Evolutionary conservation across 2,113 vertebrate species (phyloP).

Genomic region (Pipra filicauda): DNA sequence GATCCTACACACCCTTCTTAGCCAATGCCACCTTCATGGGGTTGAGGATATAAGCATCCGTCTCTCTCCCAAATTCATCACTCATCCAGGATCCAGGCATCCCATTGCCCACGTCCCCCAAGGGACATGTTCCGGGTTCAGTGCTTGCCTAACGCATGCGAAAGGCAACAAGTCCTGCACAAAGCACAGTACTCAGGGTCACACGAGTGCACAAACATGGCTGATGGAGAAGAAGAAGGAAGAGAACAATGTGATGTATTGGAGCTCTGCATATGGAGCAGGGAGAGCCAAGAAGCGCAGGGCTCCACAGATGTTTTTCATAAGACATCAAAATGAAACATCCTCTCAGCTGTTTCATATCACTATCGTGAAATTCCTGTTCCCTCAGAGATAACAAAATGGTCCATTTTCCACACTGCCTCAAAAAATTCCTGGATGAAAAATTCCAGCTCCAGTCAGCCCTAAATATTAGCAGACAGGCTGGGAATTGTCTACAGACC

Average conservation of each 20-base stretch:
- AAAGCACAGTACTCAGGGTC: neutral
- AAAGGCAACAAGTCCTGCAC: neutral
- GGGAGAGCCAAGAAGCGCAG: neutral
- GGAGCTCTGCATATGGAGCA: neutral
- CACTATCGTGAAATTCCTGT: neutral
- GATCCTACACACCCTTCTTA: neutral
- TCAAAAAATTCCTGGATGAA: slow-evolving; percentile 13
- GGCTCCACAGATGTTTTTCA: neutral
- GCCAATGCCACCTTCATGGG: neutral
- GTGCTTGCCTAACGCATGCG: neutral
- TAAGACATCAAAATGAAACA: slow-evolving; percentile 17
- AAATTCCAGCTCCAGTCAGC: neutral
- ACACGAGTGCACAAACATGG: neutral
- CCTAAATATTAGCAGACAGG: neutral
- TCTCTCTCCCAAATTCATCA: neutral
- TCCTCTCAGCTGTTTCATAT: slow-evolving; percentile 20
- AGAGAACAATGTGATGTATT: neutral
- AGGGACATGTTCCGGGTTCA: neutral
- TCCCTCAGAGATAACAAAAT: neutral
- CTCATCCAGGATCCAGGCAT: neutral
- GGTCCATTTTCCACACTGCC: neutral
- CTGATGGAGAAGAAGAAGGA: neutral
- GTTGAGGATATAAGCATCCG: neutral
- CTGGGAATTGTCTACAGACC: neutral
- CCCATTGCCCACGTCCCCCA: neutral